Base-by-base conservation (phyloP, 2,113 vertebrate genomes). In the Poeciliopsis prolifica region DNA sequence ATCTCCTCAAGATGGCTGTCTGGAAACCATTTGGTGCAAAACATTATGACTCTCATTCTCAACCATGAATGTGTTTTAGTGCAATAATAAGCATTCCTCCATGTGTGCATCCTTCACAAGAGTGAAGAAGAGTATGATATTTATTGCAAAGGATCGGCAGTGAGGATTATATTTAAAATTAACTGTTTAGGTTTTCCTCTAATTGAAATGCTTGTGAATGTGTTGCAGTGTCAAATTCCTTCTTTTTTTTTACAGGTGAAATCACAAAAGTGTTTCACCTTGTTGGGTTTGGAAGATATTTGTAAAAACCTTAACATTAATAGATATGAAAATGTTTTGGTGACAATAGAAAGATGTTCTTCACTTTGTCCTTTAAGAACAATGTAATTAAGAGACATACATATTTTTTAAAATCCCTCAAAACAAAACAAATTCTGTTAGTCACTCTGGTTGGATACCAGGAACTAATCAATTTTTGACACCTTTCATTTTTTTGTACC, bases 21-120 rank as follows among this genome's bases (percentile, higher is more conserved):
- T 62, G 48, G 14, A 22, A 73, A 48, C 75, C 80, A 79, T 86
- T 77, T 75, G 75, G 77, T 82, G 54, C 65, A 72, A 51, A 79
- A 71, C 66, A 14, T 26, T 79, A 61, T 67, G 33, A 42, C 30
- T 60, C 35, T n/a, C 37, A 61, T 24, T 17, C 31, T n/a, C 51
- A 61, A 14, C 58, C 26, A 11, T 19, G 42, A 70, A 62, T 15
- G 6, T 54, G 33, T 83, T 68, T 64, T 48, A 33, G n/a, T 72
- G 66, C 68, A 26, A 1, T 11, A 61, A 33, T 65, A 4, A 62
- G 11, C 60, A 2, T 40, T 7, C 9, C 22, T 48, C 12, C 54
- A n/a, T 24, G 51, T 58, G 19, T 24, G 51, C 9, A 29, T 68
- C 30, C 19, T 8, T 12, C 0, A 63, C 5, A 1, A 1, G n/a